These are phyloP conservation scores for Ceratina australensis DNA, from an alignment of 1,140 invertebrate species.

Conservation along the genomic window DNA sequence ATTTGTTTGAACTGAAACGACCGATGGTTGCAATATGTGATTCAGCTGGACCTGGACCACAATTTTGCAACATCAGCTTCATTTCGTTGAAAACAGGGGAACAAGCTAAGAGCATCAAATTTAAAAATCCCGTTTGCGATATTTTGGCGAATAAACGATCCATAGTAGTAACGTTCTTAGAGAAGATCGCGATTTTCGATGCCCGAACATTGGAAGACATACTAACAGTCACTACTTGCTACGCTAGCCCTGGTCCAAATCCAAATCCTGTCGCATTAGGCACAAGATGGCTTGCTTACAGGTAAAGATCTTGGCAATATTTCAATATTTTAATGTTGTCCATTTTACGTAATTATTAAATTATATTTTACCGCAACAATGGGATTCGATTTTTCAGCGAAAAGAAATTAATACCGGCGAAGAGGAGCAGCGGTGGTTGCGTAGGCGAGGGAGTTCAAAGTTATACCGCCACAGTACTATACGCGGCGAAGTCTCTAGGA, in stretches of 20 bases:
- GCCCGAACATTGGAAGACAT: constrained; percentile 92
- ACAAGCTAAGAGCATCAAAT: constrained; percentile 93
- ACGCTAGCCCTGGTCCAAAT: constrained; percentile 90
- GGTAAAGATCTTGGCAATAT: constrained; percentile 51
- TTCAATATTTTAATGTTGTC: not conserved
- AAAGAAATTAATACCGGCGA: constrained; percentile 88
- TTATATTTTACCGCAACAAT: not conserved
- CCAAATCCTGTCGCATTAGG: constrained; percentile 95
- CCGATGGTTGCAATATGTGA: constrained; percentile 94
- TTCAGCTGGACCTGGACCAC: constrained; percentile 87
- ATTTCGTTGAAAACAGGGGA: constrained; percentile 94
- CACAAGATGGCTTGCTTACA: constrained; percentile 87
- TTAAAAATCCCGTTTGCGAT: constrained; percentile 93
- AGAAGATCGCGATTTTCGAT: constrained; percentile 95
- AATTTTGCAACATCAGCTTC: constrained; percentile 93
- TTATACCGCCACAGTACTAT: constrained; percentile 96
- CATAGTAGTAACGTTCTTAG: constrained; percentile 92
- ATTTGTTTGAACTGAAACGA: constrained; percentile 87
- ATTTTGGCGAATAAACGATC: constrained; percentile 91
- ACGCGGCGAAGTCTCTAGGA: constrained; percentile 95
- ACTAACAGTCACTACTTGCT: constrained; percentile 93
- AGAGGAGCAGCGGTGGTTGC: constrained; percentile 92
- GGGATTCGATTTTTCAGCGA: constrained; percentile 81
- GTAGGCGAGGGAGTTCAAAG: constrained; percentile 89
- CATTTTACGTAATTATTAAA: not conserved